Evolutionary conservation across 1,140 invertebrate species (phyloP), one percentile per base, ranked within the genome.

Genomic region (Acromyrmex charruanus): DNA sequence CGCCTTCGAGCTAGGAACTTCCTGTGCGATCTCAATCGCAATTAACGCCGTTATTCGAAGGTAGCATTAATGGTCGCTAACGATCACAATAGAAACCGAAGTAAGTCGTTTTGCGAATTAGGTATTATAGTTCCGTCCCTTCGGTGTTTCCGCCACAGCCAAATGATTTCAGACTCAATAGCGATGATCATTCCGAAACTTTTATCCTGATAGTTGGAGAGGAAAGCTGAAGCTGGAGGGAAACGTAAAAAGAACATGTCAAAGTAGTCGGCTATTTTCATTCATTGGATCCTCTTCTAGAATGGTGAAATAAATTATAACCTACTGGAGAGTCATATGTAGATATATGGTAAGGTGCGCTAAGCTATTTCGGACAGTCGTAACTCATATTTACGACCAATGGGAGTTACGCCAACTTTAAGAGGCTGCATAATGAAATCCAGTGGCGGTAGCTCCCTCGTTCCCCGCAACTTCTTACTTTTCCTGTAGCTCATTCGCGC

Each of bases 401-500:
- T 93, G 93, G 93, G 93, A 94, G 92, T 94, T 93, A 94, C 91
- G 93, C 94, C 93, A 94, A 94, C 88, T 93, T 92, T 94, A 94
- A 94, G 94, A 94, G 94, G 92, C 93, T 94, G 94, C 92, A 94
- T 94, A 94, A 94, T 94, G 93, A 94, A 94, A 94, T 89, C 86
- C 88, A 86, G 88, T 91, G 89, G 89, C 89, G 88, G 91, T 90
- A 92, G 91, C 85, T 68, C 18, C 39, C 68, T 4, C 68, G 7
- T 71, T 59, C 74, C 55, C 55, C 21, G 1, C 9, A 6, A 44
- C 39, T 61, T 85, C 39, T 87, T 87, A 71, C 79, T 68, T 79
- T 81, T 69, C 6, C 31, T 59, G 75, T 31, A 53, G n/a, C 28
- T 68, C 61, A 39, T 84, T 86, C 88, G 44, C 66, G 49, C 74